phyloP scores from a whole-genome alignment of 2,888 invertebrate species.

The Octodonta nipae region DNA sequence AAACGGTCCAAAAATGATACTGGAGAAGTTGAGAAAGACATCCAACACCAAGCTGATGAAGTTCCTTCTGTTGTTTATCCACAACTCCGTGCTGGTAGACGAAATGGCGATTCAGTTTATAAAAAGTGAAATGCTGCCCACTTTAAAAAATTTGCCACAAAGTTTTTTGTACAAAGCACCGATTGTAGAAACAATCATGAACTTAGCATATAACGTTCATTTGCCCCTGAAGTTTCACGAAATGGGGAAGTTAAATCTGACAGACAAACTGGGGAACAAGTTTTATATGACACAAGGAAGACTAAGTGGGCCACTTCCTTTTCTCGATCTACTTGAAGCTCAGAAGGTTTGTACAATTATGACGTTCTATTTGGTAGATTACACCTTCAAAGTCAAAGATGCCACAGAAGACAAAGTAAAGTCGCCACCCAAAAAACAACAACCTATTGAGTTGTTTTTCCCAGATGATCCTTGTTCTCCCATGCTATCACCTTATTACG shows the following conservation, averaged over 20 bases:
- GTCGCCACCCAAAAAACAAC: not conserved
- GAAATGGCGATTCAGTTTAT: slow-evolving; percentile 20
- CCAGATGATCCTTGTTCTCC: not conserved
- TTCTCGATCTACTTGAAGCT: slow-evolving; percentile 25
- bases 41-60: slow-evolving; percentile 17
- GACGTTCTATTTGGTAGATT: slow-evolving; percentile 29
- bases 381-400: slow-evolving; percentile 15
- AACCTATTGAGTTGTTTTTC: no score
- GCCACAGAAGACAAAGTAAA: no score
- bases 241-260: slow-evolving; percentile 20
- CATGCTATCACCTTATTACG: slow-evolving; percentile 17
- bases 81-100: slow-evolving; percentile 20
- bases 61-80: slow-evolving; percentile 21
- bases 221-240: slow-evolving; percentile 27
- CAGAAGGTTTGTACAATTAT: slow-evolving; percentile 18
- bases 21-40: slow-evolving; percentile 13
- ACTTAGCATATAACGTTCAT: slow-evolving; percentile 21
- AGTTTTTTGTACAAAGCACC: slow-evolving; percentile 13
- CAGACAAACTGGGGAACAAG: slow-evolving; percentile 22
- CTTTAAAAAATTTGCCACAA: slow-evolving; percentile 17
- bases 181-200: slow-evolving; percentile 18
- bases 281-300: slow-evolving; percentile 25
- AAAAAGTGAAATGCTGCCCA: slow-evolving; percentile 13
- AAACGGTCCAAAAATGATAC: slow-evolving; percentile 17
- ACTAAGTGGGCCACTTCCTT: slow-evolving; percentile 24